A percentile compares a stretch with the other conserved stretches of the same genome.
Evolutionary conservation across 2,797 vertebrate species (phyloP).

Genomic region (Leptoclinus maculatus): DNA sequence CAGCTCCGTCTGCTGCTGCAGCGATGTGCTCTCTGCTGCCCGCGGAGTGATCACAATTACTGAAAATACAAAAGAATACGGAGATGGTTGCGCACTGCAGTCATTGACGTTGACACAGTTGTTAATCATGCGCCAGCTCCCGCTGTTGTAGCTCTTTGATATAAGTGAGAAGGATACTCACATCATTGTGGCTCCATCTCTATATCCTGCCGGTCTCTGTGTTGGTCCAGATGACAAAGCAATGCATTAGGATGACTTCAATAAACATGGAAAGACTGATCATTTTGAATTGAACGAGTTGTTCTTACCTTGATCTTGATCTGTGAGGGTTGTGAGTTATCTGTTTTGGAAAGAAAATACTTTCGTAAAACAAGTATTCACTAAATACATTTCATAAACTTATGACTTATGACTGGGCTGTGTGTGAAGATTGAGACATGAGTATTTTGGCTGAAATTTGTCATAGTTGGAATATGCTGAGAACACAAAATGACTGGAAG

Average conservation of each 20-base stretch:
- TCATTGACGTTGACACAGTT: neutral
- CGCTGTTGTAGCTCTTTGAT: constrained; percentile 12
- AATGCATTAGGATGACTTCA: constrained; percentile 26
- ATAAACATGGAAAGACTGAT: neutral
- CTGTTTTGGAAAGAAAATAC: constrained; percentile 51
- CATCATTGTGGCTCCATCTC: constrained; percentile 69
- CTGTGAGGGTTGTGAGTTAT: constrained; percentile 59
- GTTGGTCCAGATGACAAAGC: constrained; percentile 45
- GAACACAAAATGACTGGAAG: neutral
- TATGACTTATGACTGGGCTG: neutral
- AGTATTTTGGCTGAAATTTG: neutral
- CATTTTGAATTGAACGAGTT: neutral
- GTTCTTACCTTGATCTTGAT: constrained; percentile 71
- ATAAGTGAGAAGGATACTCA: constrained; percentile 54
- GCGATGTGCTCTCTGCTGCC: constrained; percentile 29
- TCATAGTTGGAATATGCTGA: neutral
- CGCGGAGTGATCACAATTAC: constrained; percentile 38
- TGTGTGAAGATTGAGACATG: neutral
- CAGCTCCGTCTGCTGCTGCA: constrained; percentile 52
- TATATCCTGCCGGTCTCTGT: constrained; percentile 51
- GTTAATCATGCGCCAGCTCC: constrained; percentile 9
- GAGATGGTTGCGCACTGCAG: constrained; percentile 4
- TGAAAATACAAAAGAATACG: constrained; percentile 9
- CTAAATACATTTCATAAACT: neutral
- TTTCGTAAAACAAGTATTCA: neutral